Percentiles rank a stretch among this genome's conserved stretches.
phyloP scores from a whole-genome alignment of 2,888 invertebrate genomes.

The Scrobipalpa costella region DNA sequence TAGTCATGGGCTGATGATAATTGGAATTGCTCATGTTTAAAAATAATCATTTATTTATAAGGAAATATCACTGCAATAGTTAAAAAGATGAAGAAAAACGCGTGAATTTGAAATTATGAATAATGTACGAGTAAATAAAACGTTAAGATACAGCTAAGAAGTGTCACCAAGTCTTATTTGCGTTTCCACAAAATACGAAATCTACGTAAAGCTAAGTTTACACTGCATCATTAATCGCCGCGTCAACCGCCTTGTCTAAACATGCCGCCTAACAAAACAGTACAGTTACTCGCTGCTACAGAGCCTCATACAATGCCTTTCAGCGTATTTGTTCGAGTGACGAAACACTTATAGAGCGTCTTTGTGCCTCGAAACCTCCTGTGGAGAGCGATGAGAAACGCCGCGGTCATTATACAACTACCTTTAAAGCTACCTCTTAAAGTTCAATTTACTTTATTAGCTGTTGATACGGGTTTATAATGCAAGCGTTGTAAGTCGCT shows the following conservation, averaged over 20 bases:
- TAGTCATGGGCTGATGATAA: neutral
- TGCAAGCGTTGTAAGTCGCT: conserved; percentile 38
- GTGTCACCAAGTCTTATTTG: neutral
- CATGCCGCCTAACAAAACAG: conserved; percentile 56
- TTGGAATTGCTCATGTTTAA: neutral
- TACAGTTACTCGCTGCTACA: conserved; percentile 62
- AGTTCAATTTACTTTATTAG: conserved; percentile 41
- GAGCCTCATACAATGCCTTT: conserved; percentile 59
- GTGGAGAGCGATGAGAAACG: conserved; percentile 48
- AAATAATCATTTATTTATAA: neutral
- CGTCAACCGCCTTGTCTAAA: conserved; percentile 66
- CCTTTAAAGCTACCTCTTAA: conserved; percentile 42
- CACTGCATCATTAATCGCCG: conserved; percentile 60
- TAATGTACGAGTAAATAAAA: conserved; percentile 3
- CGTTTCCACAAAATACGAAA: conserved; percentile 20
- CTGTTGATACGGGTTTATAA: conserved; percentile 41
- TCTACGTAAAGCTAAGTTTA: conserved; percentile 44
- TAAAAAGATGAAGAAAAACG: neutral
- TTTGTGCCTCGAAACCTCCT: conserved; percentile 59
- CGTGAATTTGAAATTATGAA: conserved; percentile 1
- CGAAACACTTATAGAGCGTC: conserved; percentile 61
- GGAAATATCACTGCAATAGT: neutral
- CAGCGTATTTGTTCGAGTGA: conserved; percentile 66
- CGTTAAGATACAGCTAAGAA: neutral
- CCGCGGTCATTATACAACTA: conserved; percentile 38